Conservation (phyloP, 2,888 invertebrate genomes). For the Apotomis turbidana region DNA sequence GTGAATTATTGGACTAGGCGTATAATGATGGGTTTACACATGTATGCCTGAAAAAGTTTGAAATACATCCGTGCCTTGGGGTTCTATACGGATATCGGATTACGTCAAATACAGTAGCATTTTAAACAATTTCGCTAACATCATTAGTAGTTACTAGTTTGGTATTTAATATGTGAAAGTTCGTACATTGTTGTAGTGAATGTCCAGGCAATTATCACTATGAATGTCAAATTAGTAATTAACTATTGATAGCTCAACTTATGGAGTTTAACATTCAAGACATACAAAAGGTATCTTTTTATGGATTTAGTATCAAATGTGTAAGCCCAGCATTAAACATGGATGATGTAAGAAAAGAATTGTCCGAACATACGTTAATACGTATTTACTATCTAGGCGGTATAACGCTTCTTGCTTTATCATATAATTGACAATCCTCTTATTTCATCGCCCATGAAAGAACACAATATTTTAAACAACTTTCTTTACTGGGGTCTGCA, state of each 20-base stretch:
- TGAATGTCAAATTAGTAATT: too few relatives aligned
- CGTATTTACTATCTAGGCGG: constrained; percentile 19
- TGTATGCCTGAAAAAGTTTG: neutral
- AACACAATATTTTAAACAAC: neutral
- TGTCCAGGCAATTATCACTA: too few relatives aligned
- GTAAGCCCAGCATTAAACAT: constrained; percentile 24
- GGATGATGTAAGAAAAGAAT: constrained; percentile 16
- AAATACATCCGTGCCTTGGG: too few relatives aligned
- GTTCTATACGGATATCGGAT: too few relatives aligned
- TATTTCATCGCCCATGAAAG: constrained; percentile 10
- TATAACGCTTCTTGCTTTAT: neutral
- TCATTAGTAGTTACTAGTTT: too few relatives aligned
- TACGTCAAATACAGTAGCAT: too few relatives aligned
- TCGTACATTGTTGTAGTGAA: too few relatives aligned
- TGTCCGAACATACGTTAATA: neutral
- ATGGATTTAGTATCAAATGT: neutral
- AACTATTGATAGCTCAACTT: too few relatives aligned
- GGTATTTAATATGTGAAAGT: too few relatives aligned
- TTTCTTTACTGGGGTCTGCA: constrained; percentile 6
- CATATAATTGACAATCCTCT: neutral
- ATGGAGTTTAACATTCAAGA: too few relatives aligned
- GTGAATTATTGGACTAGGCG: constrained; percentile 25
- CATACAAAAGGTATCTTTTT: too few relatives aligned
- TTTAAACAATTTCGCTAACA: too few relatives aligned
- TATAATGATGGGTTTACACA: constrained; percentile 11